Conservation (phyloP, 2,113 vertebrate species). For the Casuarius casuarius region DNA sequence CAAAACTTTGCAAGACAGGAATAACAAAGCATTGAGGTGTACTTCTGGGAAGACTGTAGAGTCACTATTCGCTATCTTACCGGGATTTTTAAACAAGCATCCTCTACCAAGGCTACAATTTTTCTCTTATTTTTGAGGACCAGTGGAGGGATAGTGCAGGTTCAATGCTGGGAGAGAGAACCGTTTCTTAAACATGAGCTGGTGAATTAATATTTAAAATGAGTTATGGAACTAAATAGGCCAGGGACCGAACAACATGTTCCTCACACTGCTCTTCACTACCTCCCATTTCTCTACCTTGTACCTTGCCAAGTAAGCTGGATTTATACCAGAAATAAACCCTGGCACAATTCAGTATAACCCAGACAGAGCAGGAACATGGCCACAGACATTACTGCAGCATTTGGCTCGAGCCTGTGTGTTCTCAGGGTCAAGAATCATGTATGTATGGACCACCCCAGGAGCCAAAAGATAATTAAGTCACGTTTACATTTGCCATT, state of each 20-base stretch:
- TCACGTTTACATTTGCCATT: background rate
- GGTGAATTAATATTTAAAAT: background rate
- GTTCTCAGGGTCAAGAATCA: background rate
- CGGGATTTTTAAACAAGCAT: no score
- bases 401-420: background rate
- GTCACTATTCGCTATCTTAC: no score
- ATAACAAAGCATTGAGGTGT: no score
- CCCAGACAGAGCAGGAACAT: background rate
- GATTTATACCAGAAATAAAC: background rate
- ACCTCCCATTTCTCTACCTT: background rate
- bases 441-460: no score
- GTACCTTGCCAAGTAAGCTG: background rate
- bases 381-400: background rate
- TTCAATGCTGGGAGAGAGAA: background rate
- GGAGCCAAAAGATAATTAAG: background rate
- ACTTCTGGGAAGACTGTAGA: no score
- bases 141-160: no score
- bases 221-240: background rate
- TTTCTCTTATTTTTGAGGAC: background rate
- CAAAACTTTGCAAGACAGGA: no score
- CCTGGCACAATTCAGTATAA: background rate
- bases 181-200: background rate
- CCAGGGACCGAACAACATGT: background rate
- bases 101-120: background rate
- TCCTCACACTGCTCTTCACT: background rate